Base-by-base conservation (phyloP, 2,888 invertebrate genomes). In the Phengaris arion region DNA sequence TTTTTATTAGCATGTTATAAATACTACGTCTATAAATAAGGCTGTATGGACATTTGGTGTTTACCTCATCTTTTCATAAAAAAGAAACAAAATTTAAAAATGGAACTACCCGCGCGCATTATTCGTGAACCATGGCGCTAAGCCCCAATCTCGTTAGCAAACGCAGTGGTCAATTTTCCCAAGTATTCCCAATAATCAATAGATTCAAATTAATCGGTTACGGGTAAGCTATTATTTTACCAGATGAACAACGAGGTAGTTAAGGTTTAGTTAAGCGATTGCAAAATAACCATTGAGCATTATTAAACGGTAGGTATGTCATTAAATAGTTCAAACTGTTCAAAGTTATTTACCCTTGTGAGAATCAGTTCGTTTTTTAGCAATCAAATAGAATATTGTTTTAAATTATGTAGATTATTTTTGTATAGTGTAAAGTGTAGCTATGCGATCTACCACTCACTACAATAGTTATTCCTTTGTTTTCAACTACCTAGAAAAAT, bases 311-410 rank as follows among this genome's bases (percentile, higher is more conserved):
- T 59, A 10, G 15, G 59, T 22, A 48, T 48, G 48, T 48, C 48
- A 7, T 6, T 48, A 48, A 48, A 48, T 48, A 35, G 64, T 35
- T 64, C 80, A 81, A 35, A 35, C 35, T 35, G 35, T 35, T 35
- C 35, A 35, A 35, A 22, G 22, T 22, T 22, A 22, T 1, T 22
- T 22, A 35, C 35, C 1, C 2, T 35, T 35, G 35, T 35, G 35
- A 35, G 4, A 35, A 35, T 35, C 35, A 2, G 22, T 22, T 22
- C 22, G 22, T 22, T 22, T 22, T 22, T 22, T 22, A 1, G 22
- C 22, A 22, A 22, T 22, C 22, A 22, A 22, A 22, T 22, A 22
- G 22, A 22, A 22, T 22, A 22, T 22, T 22, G 22, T 22, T 22
- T 22, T 22, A 22, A 22, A 22, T 0, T 22, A 22, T 22, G 22